These are phyloP conservation scores for Rhabdornis inornatus DNA, from an alignment of 2,113 vertebrate species.

Conservation along the genomic window DNA sequence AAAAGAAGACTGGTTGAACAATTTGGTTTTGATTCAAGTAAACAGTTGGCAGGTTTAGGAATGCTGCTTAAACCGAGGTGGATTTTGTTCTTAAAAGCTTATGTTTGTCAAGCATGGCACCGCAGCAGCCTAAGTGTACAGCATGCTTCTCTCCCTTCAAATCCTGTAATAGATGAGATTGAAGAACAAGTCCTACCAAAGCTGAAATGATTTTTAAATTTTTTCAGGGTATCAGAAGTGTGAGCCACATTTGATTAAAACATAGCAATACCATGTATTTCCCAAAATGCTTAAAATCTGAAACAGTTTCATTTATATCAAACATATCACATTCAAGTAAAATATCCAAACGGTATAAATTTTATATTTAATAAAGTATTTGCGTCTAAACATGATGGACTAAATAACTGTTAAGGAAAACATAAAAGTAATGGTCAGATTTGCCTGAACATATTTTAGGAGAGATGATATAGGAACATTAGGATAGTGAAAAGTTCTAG, in stretches of 20 bases:
- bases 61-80: neutral
- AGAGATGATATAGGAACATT: neutral
- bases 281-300: neutral
- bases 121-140: neutral
- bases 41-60: neutral
- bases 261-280: neutral
- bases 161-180: neutral
- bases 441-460: neutral
- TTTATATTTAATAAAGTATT: neutral
- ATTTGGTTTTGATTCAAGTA: neutral
- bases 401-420: neutral
- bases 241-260: neutral
- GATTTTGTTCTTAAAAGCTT: conserved; percentile 21
- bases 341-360: neutral
- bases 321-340: neutral
- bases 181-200: neutral
- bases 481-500: neutral
- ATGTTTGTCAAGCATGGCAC: neutral
- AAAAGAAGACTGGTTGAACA: neutral
- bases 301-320: neutral
- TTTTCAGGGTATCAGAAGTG: neutral
- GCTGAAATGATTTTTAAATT: neutral
- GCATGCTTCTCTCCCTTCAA: neutral
- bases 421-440: neutral
- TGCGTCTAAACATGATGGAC: neutral